phyloP scores from a whole-genome alignment of 2,113 vertebrate genomes.

The Amia ocellicauda region DNA sequence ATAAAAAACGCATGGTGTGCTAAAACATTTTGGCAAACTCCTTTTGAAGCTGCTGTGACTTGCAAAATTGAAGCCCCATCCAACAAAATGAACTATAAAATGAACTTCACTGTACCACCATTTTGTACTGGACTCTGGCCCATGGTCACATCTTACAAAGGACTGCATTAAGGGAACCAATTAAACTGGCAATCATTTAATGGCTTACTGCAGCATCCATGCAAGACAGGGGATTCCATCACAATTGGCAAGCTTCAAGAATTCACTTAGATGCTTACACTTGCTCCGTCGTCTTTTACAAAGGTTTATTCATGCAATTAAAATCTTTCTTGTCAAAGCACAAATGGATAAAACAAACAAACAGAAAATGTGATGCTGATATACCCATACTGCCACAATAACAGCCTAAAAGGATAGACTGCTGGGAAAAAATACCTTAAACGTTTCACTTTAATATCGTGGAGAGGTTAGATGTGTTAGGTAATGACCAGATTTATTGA shows the following conservation, averaged over 20 bases:
- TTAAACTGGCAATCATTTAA: constrained; percentile 52
- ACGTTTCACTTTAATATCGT: too few relatives aligned
- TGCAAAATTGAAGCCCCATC: neutral
- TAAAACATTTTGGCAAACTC: neutral
- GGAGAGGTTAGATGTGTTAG: too few relatives aligned
- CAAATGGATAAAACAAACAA: neutral
- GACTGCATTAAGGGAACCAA: constrained; percentile 52
- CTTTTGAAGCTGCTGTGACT: neutral
- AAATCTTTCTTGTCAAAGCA: neutral
- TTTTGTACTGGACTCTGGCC: constrained; percentile 45
- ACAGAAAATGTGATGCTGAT: neutral
- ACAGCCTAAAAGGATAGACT: neutral
- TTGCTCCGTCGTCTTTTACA: constrained; percentile 30
- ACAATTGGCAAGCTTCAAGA: constrained; percentile 36
- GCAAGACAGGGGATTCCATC: constrained; percentile 43
- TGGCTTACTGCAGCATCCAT: constrained; percentile 41
- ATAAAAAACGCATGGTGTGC: too few relatives aligned
- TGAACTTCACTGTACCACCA: constrained; percentile 17
- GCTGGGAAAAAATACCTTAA: too few relatives aligned
- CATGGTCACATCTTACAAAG: constrained; percentile 48
- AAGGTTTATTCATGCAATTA: constrained; percentile 1
- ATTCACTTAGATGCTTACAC: constrained; percentile 38
- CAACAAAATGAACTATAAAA: neutral
- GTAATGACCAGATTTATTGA: too few relatives aligned
- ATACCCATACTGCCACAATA: neutral